These are phyloP conservation scores for Tipula vernalis DNA, from an alignment of 2,888 invertebrate genomes.

Conservation along the genomic window DNA sequence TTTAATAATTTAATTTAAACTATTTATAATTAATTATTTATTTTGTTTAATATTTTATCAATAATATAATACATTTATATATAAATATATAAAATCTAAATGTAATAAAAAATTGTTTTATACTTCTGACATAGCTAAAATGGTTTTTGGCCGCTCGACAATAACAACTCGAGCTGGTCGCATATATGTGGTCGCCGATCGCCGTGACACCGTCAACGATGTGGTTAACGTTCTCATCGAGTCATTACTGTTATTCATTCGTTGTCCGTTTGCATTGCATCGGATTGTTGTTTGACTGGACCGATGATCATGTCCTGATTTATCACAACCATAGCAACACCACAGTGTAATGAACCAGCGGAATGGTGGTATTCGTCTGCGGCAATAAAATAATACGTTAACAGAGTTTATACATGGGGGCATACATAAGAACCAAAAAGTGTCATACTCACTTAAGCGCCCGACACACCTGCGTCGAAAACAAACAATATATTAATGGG, in stretches of 20 bases:
- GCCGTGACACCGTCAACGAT: constrained; percentile 31
- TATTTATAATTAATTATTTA: not conserved
- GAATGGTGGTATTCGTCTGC: constrained; percentile 46
- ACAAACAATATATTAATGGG: constrained; percentile 87
- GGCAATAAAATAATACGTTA: not conserved
- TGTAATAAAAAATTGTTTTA: constrained; percentile 20
- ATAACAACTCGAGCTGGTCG: constrained; percentile 29
- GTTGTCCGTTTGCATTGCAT: constrained; percentile 31
- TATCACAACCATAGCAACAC: constrained; percentile 37
- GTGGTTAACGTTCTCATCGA: constrained; percentile 35
- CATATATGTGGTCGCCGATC: constrained; percentile 24
- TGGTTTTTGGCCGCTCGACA: constrained; percentile 28
- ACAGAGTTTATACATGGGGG: not conserved
- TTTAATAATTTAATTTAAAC: not conserved
- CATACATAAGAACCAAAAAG: no score
- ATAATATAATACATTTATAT: not conserved
- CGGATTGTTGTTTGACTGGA: constrained; percentile 22
- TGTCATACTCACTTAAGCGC: constrained; percentile 55
- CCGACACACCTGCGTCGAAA: constrained; percentile 78
- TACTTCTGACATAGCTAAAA: constrained; percentile 33
- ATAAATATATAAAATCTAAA: not conserved
- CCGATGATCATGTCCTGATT: constrained; percentile 19
- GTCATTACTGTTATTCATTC: constrained; percentile 32
- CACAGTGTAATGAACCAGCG: constrained; percentile 43
- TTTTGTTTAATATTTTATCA: not conserved